Percentiles rank a stretch among this genome's conserved stretches.
Conservation (phyloP, 2,888 invertebrate species). For the Tridacna crocea region DNA sequence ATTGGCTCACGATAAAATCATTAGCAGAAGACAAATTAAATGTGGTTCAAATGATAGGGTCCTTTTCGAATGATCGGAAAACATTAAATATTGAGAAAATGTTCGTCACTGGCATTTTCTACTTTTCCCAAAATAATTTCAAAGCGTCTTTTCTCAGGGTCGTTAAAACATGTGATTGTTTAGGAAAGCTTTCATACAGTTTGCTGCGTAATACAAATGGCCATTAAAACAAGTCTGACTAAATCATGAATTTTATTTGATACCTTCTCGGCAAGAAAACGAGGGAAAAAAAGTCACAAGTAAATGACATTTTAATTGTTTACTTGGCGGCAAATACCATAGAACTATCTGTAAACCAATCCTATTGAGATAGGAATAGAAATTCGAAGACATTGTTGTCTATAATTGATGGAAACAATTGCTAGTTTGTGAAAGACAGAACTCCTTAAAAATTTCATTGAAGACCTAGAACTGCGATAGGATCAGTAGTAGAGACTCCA, state of each 20-base stretch:
- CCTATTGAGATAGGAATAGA: constrained; percentile 5
- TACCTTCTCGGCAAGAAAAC: too few relatives aligned
- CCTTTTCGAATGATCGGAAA: not conserved
- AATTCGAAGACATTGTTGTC: constrained; percentile 16
- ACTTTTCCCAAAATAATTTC: not conserved
- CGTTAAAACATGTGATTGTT: not conserved
- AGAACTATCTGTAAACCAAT: too few relatives aligned
- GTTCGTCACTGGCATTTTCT: not conserved
- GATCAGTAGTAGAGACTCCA: not conserved
- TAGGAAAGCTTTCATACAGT: not conserved
- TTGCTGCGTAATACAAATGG: not conserved
- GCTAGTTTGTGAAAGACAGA: not conserved
- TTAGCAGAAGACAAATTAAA: not conserved
- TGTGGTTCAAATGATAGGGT: not conserved
- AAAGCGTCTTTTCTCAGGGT: not conserved
- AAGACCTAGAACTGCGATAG: not conserved
- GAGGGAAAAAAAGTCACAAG: too few relatives aligned
- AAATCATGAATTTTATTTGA: too few relatives aligned
- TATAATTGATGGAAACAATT: constrained; percentile 8
- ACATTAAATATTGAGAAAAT: not conserved
- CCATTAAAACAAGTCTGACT: not conserved
- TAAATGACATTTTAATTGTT: too few relatives aligned
- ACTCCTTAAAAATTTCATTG: not conserved
- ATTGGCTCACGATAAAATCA: not conserved
- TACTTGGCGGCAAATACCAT: too few relatives aligned